These are phyloP conservation scores for Chaetogeoica ovagalla DNA, from an alignment of 2,888 invertebrate species.

Conservation along the genomic window DNA sequence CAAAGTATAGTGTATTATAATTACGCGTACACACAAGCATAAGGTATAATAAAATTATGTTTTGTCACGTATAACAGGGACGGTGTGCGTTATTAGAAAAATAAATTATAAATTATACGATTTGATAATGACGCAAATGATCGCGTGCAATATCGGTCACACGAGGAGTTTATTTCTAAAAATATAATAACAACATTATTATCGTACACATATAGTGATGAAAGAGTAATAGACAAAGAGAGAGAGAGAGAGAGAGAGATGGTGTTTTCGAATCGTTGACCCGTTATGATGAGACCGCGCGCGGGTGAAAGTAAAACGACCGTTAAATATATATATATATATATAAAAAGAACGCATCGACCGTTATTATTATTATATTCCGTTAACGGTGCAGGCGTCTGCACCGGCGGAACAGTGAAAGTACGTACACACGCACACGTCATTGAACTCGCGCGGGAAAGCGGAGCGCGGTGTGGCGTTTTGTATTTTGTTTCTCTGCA, in stretches of 20 bases:
- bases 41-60: too few species aligned
- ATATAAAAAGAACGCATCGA: not conserved
- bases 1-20: too few species aligned
- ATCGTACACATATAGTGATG: too few species aligned
- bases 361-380: not conserved
- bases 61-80: too few species aligned
- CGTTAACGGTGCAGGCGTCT: not conserved
- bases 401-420: constrained; percentile 38
- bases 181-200: not conserved
- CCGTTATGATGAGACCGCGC: constrained; percentile 14
- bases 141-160: too few species aligned
- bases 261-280: constrained; percentile 48
- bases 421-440: constrained; percentile 10
- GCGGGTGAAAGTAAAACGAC: constrained; percentile 44
- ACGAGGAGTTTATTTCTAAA: too few species aligned
- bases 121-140: too few species aligned
- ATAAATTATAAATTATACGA: too few species aligned
- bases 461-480: constrained; percentile 27
- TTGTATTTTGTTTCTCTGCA: not conserved
- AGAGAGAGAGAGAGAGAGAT: not conserved
- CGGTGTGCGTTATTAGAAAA: too few species aligned
- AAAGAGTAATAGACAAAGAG: not conserved
- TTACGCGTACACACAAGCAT: too few species aligned
- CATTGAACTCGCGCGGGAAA: constrained; percentile 50
- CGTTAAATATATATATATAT: constrained; percentile 20